Base-by-base conservation (phyloP, 2,888 invertebrate genomes). In the Mesoligia furuncula region DNA sequence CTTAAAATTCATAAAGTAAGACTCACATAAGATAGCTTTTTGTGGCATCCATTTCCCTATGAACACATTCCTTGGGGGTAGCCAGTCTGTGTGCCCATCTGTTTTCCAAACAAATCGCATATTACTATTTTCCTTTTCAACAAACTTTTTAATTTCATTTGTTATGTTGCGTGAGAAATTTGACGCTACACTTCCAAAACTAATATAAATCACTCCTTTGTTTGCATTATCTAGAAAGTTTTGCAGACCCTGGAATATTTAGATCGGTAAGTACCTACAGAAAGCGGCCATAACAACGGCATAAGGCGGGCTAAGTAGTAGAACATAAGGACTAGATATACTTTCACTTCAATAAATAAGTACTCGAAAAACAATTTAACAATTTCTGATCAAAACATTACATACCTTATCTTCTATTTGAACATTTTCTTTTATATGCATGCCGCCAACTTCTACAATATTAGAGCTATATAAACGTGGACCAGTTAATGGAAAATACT, bases 101-200 rank as follows among this genome's bases (percentile, higher is more conserved):
- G 97, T 97, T 94, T 98, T 98, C 98, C 98, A 98, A 73, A 98
- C 93, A 24, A 98, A 97, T 75, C 96, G 97, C 88, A 97, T 97
- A 73, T 93, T 93, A 36, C 97, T 51, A n/a, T 59, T 97, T 20
- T 42, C 31, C 9, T 76, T 81, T 68, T 80, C 65, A 27, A 88
- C 51, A 15, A 89, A 68, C 0, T 95, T 95, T 36, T 97, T 86
- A 69, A 98, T 97, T 57, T 94, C 96, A 70, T 96, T 93, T 68
- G 68, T 97, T 92, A 87, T 97, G 97, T 4, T 97, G 94, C 93
- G 90, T 0, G 98, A 97, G 88, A 98, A 95, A 17, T 97, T 96
- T 75, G 97, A 97, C 79, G 98, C 97, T 96, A 98, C 97, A 0
- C 98, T 98, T 2, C 98, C 98, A 93, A 98, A 97, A 90, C 97